These are phyloP conservation scores for Spea multiplicata DNA, from an alignment of 2,113 vertebrate genomes.

Conservation along the genomic window DNA sequence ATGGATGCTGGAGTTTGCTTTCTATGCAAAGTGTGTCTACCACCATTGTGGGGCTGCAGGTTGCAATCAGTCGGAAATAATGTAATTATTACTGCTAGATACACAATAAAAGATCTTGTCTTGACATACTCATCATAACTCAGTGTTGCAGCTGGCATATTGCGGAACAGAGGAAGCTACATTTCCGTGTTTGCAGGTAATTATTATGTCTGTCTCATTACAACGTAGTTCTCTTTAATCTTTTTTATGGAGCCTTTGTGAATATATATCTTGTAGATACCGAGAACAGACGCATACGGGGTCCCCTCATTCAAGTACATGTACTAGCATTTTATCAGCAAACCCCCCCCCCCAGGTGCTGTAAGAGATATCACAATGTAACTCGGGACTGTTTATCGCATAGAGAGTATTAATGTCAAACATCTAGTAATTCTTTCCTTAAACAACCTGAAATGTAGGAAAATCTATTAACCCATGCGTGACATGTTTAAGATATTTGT, in stretches of 20 bases:
- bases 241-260: neutral
- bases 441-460: constrained; percentile 29
- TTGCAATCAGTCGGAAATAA: no score
- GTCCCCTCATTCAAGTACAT: constrained; percentile 11
- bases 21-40: no score
- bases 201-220: neutral
- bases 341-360: no score
- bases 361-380: constrained; percentile 35
- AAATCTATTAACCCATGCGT: constrained; percentile 39
- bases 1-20: no score
- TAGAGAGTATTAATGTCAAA: constrained; percentile 36
- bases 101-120: no score
- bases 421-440: constrained; percentile 33
- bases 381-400: constrained; percentile 25
- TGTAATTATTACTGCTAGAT: no score
- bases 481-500: constrained; percentile 19
- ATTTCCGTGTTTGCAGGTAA: neutral
- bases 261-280: neutral
- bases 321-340: constrained; percentile 30
- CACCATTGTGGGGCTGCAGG: no score
- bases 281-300: neutral
- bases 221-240: neutral
- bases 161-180: neutral
- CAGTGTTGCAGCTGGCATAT: no score
- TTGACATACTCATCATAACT: no score